Evolutionary conservation across 2,888 invertebrate species (phyloP), one percentile per base, ranked within the genome.

Genomic region (Pharmacophagus antenor): DNA sequence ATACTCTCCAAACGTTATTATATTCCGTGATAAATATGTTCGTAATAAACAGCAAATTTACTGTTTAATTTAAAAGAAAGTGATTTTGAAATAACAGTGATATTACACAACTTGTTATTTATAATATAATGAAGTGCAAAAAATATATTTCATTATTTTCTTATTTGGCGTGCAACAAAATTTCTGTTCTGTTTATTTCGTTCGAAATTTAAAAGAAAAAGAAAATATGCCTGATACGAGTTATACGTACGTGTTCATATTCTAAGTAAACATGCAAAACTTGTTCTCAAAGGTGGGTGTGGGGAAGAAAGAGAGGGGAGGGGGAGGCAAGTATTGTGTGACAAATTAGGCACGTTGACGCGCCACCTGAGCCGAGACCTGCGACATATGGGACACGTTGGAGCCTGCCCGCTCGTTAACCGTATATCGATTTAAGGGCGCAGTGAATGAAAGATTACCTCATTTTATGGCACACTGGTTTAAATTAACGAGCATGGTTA

Each of bases 301-400:
- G 41, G n/a, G 52, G 62, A n/a, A n/a, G n/a, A n/a, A n/a, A n/a
- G n/a, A n/a, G 68, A 65, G 64, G 63, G 58, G 64, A 31, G 65
- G 69, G 71, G 70, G 77, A n/a, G n/a, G n/a, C n/a, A n/a, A n/a
- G n/a, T 76, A 74, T 74, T 72, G 64, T 67, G 71, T 82, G 81
- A 83, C 80, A 79, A 80, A 85, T 85, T 77, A 80, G 74, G 63
- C 68, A 57, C 67, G 65, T 66, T 58, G 61, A 54, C 59, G 62
- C 49, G 61, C 64, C 82, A 84, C 83, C 82, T 84, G 83, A 78
- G 80, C 67, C 70, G 47, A 67, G 67, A 68, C 65, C 66, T 73
- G 73, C 22, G 37, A 70, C 57, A 66, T 61, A 64, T 70, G 66
- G 76, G 46, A 18, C 42, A 18, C 31, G 55, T 7, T 10, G 49